Evolutionary conservation across 2,113 vertebrate species (phyloP).

Genomic region (Acrocephalus kingi): DNA sequence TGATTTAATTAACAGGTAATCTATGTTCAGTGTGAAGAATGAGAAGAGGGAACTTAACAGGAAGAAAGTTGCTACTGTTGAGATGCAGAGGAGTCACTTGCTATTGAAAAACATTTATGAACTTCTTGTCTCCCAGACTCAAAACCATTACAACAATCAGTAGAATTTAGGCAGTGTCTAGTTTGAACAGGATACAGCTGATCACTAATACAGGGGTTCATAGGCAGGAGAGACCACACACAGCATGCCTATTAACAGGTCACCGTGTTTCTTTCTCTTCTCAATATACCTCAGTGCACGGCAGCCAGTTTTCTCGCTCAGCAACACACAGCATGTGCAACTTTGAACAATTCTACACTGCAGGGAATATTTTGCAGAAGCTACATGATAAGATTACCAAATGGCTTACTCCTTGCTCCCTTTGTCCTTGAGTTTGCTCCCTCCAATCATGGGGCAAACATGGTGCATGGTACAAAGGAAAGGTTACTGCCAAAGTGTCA

Average conservation of each 20-base stretch:
- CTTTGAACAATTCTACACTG: slow-evolving; percentile 70
- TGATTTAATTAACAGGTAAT: not conserved
- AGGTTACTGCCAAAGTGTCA: not conserved
- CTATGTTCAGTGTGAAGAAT: not conserved
- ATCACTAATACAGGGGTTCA: not conserved
- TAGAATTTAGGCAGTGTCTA: not conserved
- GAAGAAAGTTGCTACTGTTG: not conserved
- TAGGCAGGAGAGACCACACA: not conserved
- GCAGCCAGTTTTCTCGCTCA: slow-evolving; percentile 47
- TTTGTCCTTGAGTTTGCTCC: slow-evolving; percentile 75
- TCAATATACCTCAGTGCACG: slow-evolving; percentile 37
- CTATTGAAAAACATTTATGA: not conserved
- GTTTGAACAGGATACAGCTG: not conserved
- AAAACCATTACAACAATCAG: not conserved
- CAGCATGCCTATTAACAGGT: slow-evolving; percentile 9
- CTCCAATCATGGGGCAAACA: slow-evolving; percentile 51
- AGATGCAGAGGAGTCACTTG: not conserved
- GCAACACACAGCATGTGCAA: slow-evolving; percentile 64
- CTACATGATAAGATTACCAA: slow-evolving; percentile 73
- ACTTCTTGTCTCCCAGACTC: not conserved
- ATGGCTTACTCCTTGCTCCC: slow-evolving; percentile 63
- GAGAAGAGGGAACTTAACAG: not conserved
- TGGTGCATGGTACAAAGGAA: not conserved
- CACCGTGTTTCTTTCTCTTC: not conserved
- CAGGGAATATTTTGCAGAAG: slow-evolving; percentile 73